Conservation (phyloP, 2,888 invertebrate species). For the Amphimallon solstitiale region DNA sequence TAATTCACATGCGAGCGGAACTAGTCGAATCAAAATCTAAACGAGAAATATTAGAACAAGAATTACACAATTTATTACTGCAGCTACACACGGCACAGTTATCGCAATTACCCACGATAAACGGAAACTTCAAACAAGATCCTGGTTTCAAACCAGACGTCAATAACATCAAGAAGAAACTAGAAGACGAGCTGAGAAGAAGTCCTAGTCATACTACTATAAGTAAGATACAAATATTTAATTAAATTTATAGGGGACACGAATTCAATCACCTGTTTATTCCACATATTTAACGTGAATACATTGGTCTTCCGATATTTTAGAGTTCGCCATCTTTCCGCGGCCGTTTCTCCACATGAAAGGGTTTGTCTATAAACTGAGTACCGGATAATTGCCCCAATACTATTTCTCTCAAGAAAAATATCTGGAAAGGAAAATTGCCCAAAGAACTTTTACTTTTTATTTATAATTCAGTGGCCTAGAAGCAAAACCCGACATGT, state of each 20-base stretch:
- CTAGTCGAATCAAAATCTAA: slow-evolving; percentile 75
- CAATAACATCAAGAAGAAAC: slow-evolving; percentile 61
- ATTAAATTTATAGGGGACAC: not conserved
- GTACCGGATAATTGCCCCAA: too few relatives aligned
- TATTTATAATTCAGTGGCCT: too few relatives aligned
- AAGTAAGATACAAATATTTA: slow-evolving; percentile 44
- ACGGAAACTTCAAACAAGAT: slow-evolving; percentile 58
- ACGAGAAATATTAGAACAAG: slow-evolving; percentile 69
- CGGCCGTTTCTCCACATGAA: too few relatives aligned
- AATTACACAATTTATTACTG: slow-evolving; percentile 70
- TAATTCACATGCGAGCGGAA: slow-evolving; percentile 79
- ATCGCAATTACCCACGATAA: slow-evolving; percentile 64
- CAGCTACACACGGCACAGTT: slow-evolving; percentile 71
- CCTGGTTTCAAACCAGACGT: slow-evolving; percentile 60
- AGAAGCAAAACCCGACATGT: too few relatives aligned
- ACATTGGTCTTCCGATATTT: too few relatives aligned
- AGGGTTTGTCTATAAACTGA: too few relatives aligned
- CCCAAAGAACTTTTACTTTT: too few relatives aligned
- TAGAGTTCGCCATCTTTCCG: too few relatives aligned
- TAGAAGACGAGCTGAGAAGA: slow-evolving; percentile 61
- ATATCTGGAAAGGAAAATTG: too few relatives aligned
- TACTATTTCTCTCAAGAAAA: too few relatives aligned
- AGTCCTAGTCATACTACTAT: slow-evolving; percentile 59
- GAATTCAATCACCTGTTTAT: too few relatives aligned
- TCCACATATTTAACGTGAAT: too few relatives aligned